Percentiles rank a stretch among this genome's conserved stretches.
phyloP scores from a whole-genome alignment of 2,113 vertebrate species.

The Hyaena hyaena region DNA sequence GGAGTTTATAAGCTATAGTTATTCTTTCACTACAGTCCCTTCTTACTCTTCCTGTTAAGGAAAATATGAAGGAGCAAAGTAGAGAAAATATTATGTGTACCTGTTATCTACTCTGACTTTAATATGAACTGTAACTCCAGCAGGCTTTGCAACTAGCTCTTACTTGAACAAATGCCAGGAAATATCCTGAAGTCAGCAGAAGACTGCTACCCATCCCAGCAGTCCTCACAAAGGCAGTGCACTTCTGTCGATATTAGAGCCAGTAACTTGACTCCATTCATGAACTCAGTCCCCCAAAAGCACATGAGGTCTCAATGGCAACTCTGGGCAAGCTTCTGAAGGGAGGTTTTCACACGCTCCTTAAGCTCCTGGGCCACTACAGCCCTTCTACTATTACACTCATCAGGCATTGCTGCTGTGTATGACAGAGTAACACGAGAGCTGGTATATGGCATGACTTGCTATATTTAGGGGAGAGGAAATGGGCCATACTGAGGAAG shows the following conservation, averaged over 20 bases:
- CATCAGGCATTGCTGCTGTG: slow-evolving; percentile 58
- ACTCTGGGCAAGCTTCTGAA: slow-evolving; percentile 77
- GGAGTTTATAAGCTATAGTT: not conserved
- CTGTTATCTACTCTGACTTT: slow-evolving; percentile 71
- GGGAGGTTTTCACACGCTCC: slow-evolving; percentile 70
- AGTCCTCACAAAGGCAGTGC: slow-evolving; percentile 73
- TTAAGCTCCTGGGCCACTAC: slow-evolving; percentile 75
- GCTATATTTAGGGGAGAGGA: slow-evolving; percentile 80
- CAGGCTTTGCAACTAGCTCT: slow-evolving; percentile 73
- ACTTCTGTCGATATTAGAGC: slow-evolving; percentile 73
- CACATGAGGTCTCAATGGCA: slow-evolving; percentile 71
- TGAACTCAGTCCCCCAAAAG: slow-evolving; percentile 81
- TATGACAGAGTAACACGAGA: slow-evolving; percentile 65
- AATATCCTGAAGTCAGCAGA: slow-evolving; percentile 68
- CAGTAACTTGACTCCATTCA: slow-evolving; percentile 86
- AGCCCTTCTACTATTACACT: slow-evolving; percentile 78
- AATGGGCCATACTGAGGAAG: slow-evolving; percentile 74
- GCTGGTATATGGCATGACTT: not conserved
- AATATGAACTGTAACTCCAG: slow-evolving; percentile 67
- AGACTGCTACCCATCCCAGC: slow-evolving; percentile 57
- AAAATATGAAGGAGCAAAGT: slow-evolving; percentile 9
- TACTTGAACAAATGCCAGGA: slow-evolving; percentile 68
- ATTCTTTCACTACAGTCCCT: not conserved
- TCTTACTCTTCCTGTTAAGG: not conserved
- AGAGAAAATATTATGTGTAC: slow-evolving; percentile 16